phyloP scores from a whole-genome alignment of 2,888 invertebrate genomes.

The Byasa hedistus region DNA sequence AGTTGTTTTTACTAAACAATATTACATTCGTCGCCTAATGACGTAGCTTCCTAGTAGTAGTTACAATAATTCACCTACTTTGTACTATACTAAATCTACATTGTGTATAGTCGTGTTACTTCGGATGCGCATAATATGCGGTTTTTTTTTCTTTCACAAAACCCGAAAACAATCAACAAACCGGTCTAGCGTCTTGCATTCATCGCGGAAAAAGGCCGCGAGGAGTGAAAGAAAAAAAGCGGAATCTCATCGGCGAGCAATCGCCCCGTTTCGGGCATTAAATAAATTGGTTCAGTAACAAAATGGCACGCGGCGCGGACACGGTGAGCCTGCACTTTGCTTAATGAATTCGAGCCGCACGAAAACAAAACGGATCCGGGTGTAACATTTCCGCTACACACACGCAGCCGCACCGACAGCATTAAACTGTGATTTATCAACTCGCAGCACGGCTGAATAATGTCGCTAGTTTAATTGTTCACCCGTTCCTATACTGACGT shows the following conservation, averaged over 20 bases:
- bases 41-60: too few species aligned
- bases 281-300: slow-evolving; percentile 38
- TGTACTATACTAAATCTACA: too few species aligned
- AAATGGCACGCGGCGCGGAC: slow-evolving; percentile 27
- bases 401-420: neutral
- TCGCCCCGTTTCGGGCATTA: slow-evolving; percentile 33
- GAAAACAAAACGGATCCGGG: slow-evolving; percentile 2
- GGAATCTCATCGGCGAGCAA: slow-evolving; percentile 16
- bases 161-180: neutral
- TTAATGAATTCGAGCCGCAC: slow-evolving; percentile 31
- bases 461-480: neutral
- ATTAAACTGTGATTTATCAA: slow-evolving; percentile 16
- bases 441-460: neutral
- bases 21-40: too few species aligned
- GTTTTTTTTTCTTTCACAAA: too few species aligned
- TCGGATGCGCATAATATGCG: too few species aligned
- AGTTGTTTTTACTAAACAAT: too few species aligned
- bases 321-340: slow-evolving; percentile 35
- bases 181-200: neutral
- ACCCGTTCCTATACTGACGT: too few species aligned
- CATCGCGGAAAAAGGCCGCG: slow-evolving; percentile 2
- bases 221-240: neutral
- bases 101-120: too few species aligned
- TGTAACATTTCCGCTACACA: neutral
- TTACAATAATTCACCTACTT: too few species aligned